phyloP scores from a whole-genome alignment of 2,888 invertebrate genomes.

The Leptarthrus brevirostris region DNA sequence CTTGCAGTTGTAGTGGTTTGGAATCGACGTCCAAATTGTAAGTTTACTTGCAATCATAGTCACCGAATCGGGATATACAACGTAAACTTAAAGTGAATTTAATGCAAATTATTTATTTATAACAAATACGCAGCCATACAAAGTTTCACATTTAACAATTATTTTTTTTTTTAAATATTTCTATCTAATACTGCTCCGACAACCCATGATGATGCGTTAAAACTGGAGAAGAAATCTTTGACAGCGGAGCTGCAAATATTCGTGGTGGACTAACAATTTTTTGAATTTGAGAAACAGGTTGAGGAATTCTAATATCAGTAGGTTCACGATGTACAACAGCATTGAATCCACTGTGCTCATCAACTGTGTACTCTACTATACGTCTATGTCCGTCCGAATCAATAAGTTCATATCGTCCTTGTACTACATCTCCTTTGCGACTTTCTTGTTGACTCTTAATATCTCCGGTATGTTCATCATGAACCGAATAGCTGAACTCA shows the following conservation, averaged over 20 bases:
- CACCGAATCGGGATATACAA: too few relatives aligned
- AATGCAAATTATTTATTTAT: not conserved
- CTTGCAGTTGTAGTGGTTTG: too few relatives aligned
- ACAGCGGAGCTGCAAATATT: conserved; percentile 56
- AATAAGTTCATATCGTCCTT: conserved; percentile 69
- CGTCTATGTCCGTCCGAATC: conserved; percentile 70
- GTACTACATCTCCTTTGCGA: conserved; percentile 69
- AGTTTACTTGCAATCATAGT: too few relatives aligned
- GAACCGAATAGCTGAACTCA: conserved; percentile 68
- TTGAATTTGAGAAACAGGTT: conserved; percentile 57
- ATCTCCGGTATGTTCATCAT: conserved; percentile 69
- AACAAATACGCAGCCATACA: not conserved
- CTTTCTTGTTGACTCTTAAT: conserved; percentile 69
- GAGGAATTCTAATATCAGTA: conserved; percentile 63
- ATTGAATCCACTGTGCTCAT: conserved; percentile 70
- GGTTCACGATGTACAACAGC: conserved; percentile 69
- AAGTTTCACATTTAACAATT: too few relatives aligned
- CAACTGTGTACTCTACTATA: conserved; percentile 69
- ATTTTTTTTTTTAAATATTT: not conserved
- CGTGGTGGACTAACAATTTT: conserved; percentile 56
- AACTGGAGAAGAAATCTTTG: conserved; percentile 49
- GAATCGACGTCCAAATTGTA: too few relatives aligned
- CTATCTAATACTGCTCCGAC: not conserved
- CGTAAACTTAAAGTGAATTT: too few relatives aligned
- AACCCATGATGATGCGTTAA: conserved; percentile 2